Base-by-base conservation (phyloP, 2,888 invertebrate species). In the Aleiodes leptofemur region DNA sequence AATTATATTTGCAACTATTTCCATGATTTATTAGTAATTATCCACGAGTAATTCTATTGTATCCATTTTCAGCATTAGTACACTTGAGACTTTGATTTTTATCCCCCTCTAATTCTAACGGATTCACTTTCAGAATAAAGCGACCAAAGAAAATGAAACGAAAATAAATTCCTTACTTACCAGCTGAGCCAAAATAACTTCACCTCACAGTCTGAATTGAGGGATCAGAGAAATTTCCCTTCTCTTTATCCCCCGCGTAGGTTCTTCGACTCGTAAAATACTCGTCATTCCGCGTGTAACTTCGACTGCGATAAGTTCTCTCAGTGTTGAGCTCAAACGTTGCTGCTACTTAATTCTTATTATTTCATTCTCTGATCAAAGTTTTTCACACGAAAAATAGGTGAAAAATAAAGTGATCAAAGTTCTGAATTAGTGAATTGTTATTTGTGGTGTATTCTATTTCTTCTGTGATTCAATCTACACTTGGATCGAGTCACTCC, bases 211-310 rank as follows among this genome's bases (percentile, higher is more conserved):
- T 61, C 61, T 34, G 38, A 38, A 61, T 61, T 9, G 64, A 64
- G 64, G 48, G 16, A 43, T 31, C 31, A 51, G 51, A 69, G 69
- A 57, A 69, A 73, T 73, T 69, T 29, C 55, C 50, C 50, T 31
- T 50, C 14, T 50, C 29, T 8, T 29, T 68, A 11, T 50, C 29
- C 51, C n/a, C n/a, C n/a, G 13, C 34, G 38, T 6, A 50, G 23
- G 48, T 66, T 48, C n/a, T 64, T 6, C 14, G 53, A 34, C 16
- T 38, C 61, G 51, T 74, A 31, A 59, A 50, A 14, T 23, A 53
- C 68, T 61, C 74, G 69, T 74, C 74, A 74, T 74, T 74, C 69
- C 56, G 50, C 69, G 74, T 74, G 53, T 59, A 69, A 61, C 74
- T 61, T 48, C 59, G 69, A 59, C 69, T 74, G 59, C 14, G 74